Evolutionary conservation across 2,888 invertebrate species (phyloP), one percentile per base, ranked within the genome.

Genomic region (Oscheius onirici): DNA sequence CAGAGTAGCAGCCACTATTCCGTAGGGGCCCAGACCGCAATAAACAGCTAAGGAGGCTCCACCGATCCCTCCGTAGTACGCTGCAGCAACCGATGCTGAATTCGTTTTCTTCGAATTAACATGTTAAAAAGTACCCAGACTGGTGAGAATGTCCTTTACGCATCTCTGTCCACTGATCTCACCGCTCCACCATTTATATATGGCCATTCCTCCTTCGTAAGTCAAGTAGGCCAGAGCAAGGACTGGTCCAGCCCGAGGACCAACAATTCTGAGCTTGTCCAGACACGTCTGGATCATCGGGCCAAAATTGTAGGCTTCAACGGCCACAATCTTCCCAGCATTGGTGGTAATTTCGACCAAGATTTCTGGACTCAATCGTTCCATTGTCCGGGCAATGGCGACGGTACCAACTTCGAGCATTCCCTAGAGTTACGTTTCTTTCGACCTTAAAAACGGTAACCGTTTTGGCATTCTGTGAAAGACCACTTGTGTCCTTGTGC

Each of bases 141-240:
- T 28, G 13, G 55, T 28, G 24, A 55, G n/a, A 26, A 55, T 55
- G 3, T 17, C 3, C 28, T 13, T 8, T 2, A 55, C 55, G 13
- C 55, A 55, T 8, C 28, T 10, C 28, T 55, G n/a, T 24, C 55
- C 55, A 55, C 26, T 24, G 28, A 55, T 55, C 28, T 55, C 55
- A 10, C 28, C 55, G 11, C 3, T 1, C 10, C 10, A 28, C 26
- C 28, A 55, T 55, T 26, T 28, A 13, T 55, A 55, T 10, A 55
- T 55, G 55, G 55, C 55, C n/a, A n/a, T 15, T 2, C 22, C 28
- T 55, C 28, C 26, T 13, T 55, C 55, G 28, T 55, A 55, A 6
- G 55, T 28, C 13, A 55, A 15, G 13, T 28, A 55, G 13, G 28
- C 55, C 10, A 55, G 13, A 3, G 55, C 55, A 1, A 55, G 28